These are phyloP conservation scores for Ischnura elegans DNA, from an alignment of 2,888 invertebrate species.

Conservation along the genomic window DNA sequence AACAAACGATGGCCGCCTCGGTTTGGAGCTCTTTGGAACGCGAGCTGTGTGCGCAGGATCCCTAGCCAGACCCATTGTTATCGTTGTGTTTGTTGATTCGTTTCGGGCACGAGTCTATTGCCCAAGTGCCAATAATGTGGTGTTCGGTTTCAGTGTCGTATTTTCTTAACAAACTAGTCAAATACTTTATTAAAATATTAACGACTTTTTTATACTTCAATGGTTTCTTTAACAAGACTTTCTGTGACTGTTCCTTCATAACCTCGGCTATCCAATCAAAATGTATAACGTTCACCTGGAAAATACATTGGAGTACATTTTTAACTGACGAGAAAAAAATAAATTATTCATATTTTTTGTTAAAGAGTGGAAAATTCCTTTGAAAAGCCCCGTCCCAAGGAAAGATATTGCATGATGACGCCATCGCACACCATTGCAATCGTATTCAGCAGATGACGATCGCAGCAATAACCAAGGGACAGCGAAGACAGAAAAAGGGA, in stretches of 20 bases:
- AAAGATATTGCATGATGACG: too few relatives aligned
- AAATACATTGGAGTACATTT: constrained; percentile 19
- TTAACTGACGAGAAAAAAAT: constrained; percentile 34
- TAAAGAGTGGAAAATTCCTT: background rate
- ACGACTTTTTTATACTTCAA: constrained; percentile 39
- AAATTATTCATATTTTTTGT: constrained; percentile 63
- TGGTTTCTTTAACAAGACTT: constrained; percentile 30
- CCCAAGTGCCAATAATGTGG: constrained; percentile 49
- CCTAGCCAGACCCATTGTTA: too few relatives aligned
- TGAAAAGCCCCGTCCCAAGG: background rate
- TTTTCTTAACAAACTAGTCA: constrained; percentile 59
- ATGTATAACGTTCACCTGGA: background rate
- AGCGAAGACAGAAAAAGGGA: too few relatives aligned
- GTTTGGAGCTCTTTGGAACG: too few relatives aligned
- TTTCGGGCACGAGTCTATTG: too few relatives aligned
- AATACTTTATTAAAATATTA: constrained; percentile 32
- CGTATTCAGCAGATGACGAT: too few relatives aligned
- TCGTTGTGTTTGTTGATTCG: too few relatives aligned
- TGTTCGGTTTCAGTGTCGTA: constrained; percentile 57
- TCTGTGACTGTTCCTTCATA: background rate
- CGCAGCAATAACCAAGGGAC: too few relatives aligned
- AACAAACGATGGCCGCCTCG: background rate
- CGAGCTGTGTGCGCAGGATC: too few relatives aligned
- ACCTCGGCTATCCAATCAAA: background rate
- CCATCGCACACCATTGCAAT: too few relatives aligned